These are phyloP conservation scores for Pimpla rufipes DNA, from an alignment of 2,888 invertebrate genomes.

Conservation along the genomic window DNA sequence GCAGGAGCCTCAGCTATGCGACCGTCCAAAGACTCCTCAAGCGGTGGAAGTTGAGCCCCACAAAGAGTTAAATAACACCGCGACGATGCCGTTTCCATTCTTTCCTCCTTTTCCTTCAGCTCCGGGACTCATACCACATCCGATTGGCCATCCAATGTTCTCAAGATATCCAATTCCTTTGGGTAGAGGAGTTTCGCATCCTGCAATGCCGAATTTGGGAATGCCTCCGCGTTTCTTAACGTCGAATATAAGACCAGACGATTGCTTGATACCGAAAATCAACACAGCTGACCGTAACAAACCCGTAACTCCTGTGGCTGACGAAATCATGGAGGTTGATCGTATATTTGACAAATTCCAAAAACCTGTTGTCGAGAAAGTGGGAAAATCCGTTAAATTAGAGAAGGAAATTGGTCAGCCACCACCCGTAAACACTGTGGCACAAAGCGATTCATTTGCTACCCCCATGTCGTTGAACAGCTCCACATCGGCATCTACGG, in stretches of 20 bases:
- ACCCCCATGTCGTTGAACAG: constrained; percentile 71
- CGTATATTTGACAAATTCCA: constrained; percentile 79
- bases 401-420: constrained; percentile 75
- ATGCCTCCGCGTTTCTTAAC: constrained; percentile 87
- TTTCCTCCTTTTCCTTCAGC: constrained; percentile 84
- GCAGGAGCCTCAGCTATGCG: constrained; percentile 77
- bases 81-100: constrained; percentile 85
- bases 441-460: constrained; percentile 67
- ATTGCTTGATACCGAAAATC: constrained; percentile 84
- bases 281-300: constrained; percentile 86
- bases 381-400: constrained; percentile 74
- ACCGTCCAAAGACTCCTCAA: constrained; percentile 84
- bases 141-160: constrained; percentile 87
- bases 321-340: constrained; percentile 81
- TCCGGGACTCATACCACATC: constrained; percentile 89
- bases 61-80: constrained; percentile 86
- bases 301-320: constrained; percentile 83
- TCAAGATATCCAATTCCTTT: constrained; percentile 84
- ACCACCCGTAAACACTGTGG: constrained; percentile 63
- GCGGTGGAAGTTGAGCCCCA: constrained; percentile 78
- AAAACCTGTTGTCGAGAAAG: constrained; percentile 73
- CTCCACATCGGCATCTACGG: constrained; percentile 64
- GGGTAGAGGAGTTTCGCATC: constrained; percentile 86
- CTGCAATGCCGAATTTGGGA: constrained; percentile 88
- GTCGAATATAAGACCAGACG: constrained; percentile 87